These are phyloP conservation scores for Nettapus auritus DNA, from an alignment of 2,113 vertebrate species.

Conservation along the genomic window DNA sequence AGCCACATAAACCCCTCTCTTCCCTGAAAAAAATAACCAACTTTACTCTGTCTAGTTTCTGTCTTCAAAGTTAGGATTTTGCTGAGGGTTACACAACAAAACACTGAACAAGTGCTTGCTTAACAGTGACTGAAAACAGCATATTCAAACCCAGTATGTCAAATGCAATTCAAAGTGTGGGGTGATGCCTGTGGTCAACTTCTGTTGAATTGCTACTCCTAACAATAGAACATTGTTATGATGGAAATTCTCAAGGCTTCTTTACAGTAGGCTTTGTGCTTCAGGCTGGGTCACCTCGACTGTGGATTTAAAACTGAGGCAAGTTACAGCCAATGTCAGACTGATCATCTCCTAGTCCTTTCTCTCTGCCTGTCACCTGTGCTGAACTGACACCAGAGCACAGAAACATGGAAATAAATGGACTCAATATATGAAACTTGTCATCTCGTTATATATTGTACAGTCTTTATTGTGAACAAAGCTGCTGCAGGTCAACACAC, in stretches of 20 bases:
- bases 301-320: not conserved
- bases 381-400: not conserved
- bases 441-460: not conserved
- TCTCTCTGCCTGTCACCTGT: not conserved
- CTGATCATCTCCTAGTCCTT: not conserved
- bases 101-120: not conserved
- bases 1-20: not conserved
- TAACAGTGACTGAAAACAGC: not conserved
- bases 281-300: not conserved
- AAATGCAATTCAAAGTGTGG: not conserved
- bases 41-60: not conserved
- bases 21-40: not conserved
- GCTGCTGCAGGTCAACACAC: not conserved
- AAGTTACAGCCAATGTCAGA: not conserved
- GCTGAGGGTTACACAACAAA: not conserved
- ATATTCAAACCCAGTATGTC: not conserved
- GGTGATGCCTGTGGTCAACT: not conserved
- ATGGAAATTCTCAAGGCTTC: not conserved
- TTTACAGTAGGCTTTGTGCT: not conserved
- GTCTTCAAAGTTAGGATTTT: not conserved
- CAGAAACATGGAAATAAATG: not conserved
- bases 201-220: not conserved
- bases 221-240: not conserved
- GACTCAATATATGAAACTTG: not conserved
- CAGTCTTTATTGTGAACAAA: not conserved